Evolutionary conservation across 2,797 vertebrate genomes (phyloP).

Genomic region (Meriones psammophilus): DNA sequence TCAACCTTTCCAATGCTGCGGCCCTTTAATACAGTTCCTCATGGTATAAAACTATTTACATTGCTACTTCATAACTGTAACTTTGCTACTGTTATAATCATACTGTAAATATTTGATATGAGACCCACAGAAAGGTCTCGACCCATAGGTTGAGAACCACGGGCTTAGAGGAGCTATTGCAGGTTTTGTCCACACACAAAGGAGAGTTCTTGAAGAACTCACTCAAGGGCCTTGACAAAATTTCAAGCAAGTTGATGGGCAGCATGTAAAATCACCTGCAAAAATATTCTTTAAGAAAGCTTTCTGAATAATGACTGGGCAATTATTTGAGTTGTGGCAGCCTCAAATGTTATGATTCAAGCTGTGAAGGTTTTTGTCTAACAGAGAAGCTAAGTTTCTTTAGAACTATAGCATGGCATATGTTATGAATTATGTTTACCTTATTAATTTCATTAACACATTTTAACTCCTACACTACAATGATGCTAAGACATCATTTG

Average conservation of each 20-base stretch:
- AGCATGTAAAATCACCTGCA: neutral
- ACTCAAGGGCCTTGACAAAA: neutral
- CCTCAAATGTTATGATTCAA: neutral
- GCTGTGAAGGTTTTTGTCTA: neutral
- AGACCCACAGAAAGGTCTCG: neutral
- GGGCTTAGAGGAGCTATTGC: neutral
- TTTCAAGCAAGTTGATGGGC: neutral
- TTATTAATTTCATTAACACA: slow-evolving; percentile 41
- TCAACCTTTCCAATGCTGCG: neutral
- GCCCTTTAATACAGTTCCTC: no score
- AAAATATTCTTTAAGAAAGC: neutral
- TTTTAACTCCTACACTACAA: slow-evolving; percentile 50
- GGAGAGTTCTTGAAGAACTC: slow-evolving; percentile 24
- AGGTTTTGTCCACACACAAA: neutral
- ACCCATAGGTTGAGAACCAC: neutral
- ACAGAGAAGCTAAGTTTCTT: neutral
- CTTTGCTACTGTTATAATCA: neutral
- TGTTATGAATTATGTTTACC: slow-evolving; percentile 22
- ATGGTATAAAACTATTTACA: neutral
- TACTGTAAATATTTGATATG: neutral
- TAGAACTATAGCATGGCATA: neutral
- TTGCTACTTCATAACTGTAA: neutral
- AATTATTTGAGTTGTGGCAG: neutral
- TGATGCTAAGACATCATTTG: slow-evolving; percentile 40
- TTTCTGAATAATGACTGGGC: neutral